These are phyloP conservation scores for Parascotia fuliginaria DNA, from an alignment of 2,888 invertebrate species.

Conservation along the genomic window DNA sequence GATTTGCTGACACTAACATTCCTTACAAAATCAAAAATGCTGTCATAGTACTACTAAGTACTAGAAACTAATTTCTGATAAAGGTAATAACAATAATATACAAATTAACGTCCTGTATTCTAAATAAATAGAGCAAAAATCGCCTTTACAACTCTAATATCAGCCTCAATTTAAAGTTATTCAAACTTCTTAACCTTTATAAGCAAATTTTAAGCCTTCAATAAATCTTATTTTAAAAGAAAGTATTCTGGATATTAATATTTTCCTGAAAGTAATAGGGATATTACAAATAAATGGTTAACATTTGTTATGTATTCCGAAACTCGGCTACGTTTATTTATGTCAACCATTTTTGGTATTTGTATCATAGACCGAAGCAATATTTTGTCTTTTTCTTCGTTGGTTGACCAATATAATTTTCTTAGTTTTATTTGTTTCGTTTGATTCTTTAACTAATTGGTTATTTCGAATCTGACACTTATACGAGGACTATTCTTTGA, in stretches of 20 bases:
- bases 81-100: too few species aligned
- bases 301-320: constrained; percentile 1
- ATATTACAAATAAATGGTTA: constrained; percentile 5
- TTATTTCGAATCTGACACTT: background rate
- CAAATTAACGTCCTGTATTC: too few species aligned
- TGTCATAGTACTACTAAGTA: too few species aligned
- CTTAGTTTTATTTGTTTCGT: background rate
- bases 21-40: too few species aligned
- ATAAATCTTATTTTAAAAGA: constrained; percentile 1
- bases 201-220: too few species aligned
- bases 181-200: too few species aligned
- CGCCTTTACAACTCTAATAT: too few species aligned
- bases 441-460: background rate
- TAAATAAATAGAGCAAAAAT: too few species aligned
- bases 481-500: background rate
- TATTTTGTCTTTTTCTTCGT: background rate
- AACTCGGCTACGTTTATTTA: background rate
- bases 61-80: too few species aligned
- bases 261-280: constrained; percentile 1
- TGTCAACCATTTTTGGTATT: background rate
- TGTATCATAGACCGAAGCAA: background rate
- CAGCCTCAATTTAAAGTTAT: too few species aligned
- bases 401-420: background rate
- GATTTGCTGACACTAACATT: too few species aligned
- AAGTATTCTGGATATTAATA: background rate